A percentile compares a stretch with the other conserved stretches of the same genome.
Evolutionary conservation across 2,888 invertebrate genomes (phyloP).

Genomic region (Sphinx pinastri): DNA sequence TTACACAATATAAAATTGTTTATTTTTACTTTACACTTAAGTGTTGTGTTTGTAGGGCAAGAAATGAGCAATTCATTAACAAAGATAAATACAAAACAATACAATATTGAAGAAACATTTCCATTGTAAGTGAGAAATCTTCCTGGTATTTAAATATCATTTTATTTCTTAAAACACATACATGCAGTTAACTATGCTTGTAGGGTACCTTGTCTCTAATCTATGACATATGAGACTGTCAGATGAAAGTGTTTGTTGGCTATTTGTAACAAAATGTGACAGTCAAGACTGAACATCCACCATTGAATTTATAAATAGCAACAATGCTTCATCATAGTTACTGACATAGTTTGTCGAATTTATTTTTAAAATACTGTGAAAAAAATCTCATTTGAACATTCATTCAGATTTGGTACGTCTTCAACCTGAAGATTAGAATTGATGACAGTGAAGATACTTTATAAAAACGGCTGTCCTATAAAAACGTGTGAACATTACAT

Average conservation of each 20-base stretch:
- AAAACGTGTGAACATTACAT: background rate
- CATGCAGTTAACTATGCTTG: background rate
- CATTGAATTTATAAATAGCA: slow-evolving; percentile 21
- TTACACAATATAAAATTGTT: slow-evolving; percentile 41
- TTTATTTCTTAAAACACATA: background rate
- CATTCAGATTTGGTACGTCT: background rate
- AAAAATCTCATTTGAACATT: background rate
- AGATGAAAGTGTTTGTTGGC: no score
- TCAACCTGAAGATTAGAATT: no score
- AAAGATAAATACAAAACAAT: background rate
- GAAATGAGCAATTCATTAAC: background rate
- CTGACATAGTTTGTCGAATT: slow-evolving; percentile 2
- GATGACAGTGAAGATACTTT: background rate
- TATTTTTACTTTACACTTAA: slow-evolving; percentile 36
- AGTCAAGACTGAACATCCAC: background rate
- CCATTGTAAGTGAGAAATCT: background rate
- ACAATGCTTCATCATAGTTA: slow-evolving; percentile 11
- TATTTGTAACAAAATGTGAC: slow-evolving; percentile 5
- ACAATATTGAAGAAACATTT: background rate
- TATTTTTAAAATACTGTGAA: slow-evolving; percentile 13
- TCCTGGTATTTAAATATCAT: background rate
- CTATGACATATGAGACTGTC: background rate
- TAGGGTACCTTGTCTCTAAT: background rate
- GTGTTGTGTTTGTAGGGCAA: slow-evolving; percentile 13
- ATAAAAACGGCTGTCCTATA: background rate